Evolutionary conservation across 2,797 vertebrate species (phyloP).

Genomic region (Propithecus perrieri): DNA sequence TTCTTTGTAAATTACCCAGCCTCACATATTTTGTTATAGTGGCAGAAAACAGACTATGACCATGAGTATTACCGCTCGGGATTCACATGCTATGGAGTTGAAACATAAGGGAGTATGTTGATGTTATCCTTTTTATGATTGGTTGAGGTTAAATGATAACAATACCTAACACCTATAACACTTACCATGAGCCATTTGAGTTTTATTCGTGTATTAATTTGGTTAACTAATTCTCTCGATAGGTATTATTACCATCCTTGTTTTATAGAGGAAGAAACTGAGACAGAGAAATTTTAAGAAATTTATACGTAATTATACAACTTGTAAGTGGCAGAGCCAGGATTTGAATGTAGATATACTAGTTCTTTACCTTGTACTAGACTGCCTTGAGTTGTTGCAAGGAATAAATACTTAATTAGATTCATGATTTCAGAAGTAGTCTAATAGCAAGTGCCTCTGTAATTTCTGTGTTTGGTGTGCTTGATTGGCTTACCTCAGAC

Average conservation of each 20-base stretch:
- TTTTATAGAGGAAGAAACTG: background rate
- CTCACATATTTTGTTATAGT: background rate
- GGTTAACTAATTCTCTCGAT: background rate
- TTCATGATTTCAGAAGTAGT: background rate
- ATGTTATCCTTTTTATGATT: background rate
- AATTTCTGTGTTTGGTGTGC: background rate
- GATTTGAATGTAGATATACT: background rate
- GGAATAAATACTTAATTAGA: background rate
- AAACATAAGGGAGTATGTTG: background rate
- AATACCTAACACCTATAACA: background rate
- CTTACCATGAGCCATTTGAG: background rate
- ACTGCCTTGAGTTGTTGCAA: background rate
- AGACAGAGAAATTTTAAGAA: background rate
- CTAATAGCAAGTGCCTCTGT: background rate
- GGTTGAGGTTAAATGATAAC: background rate
- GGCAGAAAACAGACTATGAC: background rate
- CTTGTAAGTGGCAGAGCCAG: background rate
- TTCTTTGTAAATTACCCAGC: background rate
- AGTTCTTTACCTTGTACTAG: background rate
- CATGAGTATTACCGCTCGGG: background rate
- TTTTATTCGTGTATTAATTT: background rate
- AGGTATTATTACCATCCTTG: background rate
- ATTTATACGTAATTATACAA: background rate
- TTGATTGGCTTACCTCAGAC: background rate
- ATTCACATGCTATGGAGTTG: background rate